Evolutionary conservation across 2,113 vertebrate species (phyloP), one percentile per base, ranked within the genome.

Genomic region (Hirundichthys speculiger): DNA sequence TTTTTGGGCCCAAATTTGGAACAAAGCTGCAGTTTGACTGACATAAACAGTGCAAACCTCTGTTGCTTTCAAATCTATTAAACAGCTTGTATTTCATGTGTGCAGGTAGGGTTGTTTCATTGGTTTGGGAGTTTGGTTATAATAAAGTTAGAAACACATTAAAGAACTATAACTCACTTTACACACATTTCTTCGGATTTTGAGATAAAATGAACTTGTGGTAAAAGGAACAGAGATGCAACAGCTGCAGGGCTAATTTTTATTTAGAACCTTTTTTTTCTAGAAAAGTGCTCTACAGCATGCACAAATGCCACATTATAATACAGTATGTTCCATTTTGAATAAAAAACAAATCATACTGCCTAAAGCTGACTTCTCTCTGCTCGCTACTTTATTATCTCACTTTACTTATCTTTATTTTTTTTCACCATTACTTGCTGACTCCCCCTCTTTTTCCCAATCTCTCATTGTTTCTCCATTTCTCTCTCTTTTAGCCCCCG

Each of bases 291-390:
- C 14, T 13, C 16, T 62, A 43, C 41, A 40, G 62, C 61, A 47
- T 43, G 55, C 55, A 77, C 75, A 75, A 47, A 21, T 16, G 48
- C 62, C 49, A 60, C 42, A 74, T 68, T 75, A 61, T 77, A 25
- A 57, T 70, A n/a, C n/a, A n/a, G n/a, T n/a, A 62, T 82, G 75
- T 78, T 80, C 60, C 51, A 64, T 72, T 60, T 78, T 57, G 8
- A 77, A 75, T 63, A 67, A 84, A 84, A 84, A 87, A 81, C 76
- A 84, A 82, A 83, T 84, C 65, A 49, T 21, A 52, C 50, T 43
- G 88, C 85, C 86, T 78, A 49, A 72, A 88, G 85, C 88, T 86
- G 51, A 72, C 75, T 73, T 75, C 73, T 75, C 64, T 79, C 47
- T 66, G 46, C 69, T 57, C 15, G 56, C 75, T 70, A 63, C 77